A percentile compares a stretch with the other conserved stretches of the same genome.
Conservation (phyloP, 1,140 invertebrate species). For the Pteromalus puparum region DNA sequence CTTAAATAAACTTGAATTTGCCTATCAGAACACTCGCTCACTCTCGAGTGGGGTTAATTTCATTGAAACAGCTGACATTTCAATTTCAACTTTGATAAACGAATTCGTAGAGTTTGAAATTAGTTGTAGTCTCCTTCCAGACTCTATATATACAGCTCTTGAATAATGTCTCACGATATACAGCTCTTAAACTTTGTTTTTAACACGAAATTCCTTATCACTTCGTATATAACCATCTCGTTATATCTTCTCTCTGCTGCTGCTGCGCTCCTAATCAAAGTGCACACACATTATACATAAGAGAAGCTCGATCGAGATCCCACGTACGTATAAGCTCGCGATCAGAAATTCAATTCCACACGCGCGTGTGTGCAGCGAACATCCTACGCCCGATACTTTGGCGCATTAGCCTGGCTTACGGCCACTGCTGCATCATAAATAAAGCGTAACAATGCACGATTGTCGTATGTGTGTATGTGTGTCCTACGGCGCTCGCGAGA, state of each 20-base stretch:
- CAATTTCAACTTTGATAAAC: not conserved
- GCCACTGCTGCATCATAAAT: constrained; percentile 69
- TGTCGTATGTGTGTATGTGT: not conserved
- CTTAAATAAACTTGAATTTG: too few relatives aligned
- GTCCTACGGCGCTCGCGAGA: not conserved
- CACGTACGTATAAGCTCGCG: not conserved
- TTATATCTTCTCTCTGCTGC: too few relatives aligned
- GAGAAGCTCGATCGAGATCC: too few relatives aligned
- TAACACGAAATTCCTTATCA: too few relatives aligned
- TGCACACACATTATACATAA: not conserved
- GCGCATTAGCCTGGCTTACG: constrained; percentile 65
- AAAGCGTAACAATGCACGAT: constrained; percentile 59
- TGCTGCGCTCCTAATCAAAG: too few relatives aligned
- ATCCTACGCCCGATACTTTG: constrained; percentile 56
- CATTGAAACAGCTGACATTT: not conserved
- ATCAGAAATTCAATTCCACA: not conserved
- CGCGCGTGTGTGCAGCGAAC: not conserved
- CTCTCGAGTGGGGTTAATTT: not conserved
- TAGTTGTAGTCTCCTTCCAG: not conserved
- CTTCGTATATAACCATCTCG: too few relatives aligned
- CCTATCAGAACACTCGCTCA: too few relatives aligned
- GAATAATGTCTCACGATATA: too few relatives aligned
- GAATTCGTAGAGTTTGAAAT: constrained; percentile 17
- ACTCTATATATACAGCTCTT: too few relatives aligned
- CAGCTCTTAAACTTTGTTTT: too few relatives aligned